Evolutionary conservation across 2,113 vertebrate species (phyloP), one percentile per base, ranked within the genome.

Genomic region (Dinomys branickii): DNA sequence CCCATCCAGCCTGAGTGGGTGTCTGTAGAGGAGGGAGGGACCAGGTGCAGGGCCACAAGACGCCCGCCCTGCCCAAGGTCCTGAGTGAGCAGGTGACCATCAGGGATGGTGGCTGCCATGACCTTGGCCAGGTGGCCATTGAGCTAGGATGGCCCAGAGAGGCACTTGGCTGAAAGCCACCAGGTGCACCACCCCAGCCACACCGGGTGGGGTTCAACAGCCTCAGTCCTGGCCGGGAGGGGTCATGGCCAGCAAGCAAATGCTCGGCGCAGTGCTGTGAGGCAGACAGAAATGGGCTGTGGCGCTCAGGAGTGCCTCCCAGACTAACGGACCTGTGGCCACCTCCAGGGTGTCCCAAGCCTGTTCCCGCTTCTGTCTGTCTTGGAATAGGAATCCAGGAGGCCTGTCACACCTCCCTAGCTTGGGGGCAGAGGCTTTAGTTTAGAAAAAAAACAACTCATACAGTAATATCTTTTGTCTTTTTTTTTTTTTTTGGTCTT

Each of bases 241-340:
- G 50, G 2, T 17, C 33, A 16, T 6, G 0, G 7, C 44, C 3
- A 20, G 3, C 4, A 2, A 5, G 17, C 38, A 58, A 50, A 33
- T 24, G 14, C 33, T 35, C 7, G 8, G 56, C 33, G 61, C 22
- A 2, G 30, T 38, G 30, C 63, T 30, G 4, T 5, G 33, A 58
- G 54, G 44, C 8, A 4, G 26, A 38, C 4, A 22, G 28, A 56
- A 2, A 54, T 65, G 83, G 65, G 65, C 4, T 41, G 56, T 56
- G 69, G 5, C 0, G 47, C 38, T 75, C 24, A 3, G 30, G 13
- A 75, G 33, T 71, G n/a, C 26, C 58, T 41, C 14, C n/a, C 65
- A 88, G 85, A 3, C 19, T 38, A 8, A 58, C 24, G 44, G 28
- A 41, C 73, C 26, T 11, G 0, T 7, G 65, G 3, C 30, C 20